Conservation (phyloP, 2,888 invertebrate genomes). For the Biston betularia region DNA sequence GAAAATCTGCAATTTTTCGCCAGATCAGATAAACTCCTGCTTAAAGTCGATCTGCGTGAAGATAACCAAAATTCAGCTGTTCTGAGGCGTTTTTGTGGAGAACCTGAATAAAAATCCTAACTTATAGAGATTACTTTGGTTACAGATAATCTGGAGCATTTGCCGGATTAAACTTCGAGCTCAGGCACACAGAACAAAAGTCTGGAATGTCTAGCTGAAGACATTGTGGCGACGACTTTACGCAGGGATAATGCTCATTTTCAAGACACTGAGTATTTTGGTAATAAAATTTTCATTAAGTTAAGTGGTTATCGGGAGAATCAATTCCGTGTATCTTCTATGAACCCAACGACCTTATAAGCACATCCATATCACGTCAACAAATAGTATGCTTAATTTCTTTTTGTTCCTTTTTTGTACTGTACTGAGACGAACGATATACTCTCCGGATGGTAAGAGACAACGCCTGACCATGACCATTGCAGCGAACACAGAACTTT, state of each 20-base stretch:
- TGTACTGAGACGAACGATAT: no score
- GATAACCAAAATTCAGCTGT: slow-evolving; percentile 23
- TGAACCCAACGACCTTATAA: background rate
- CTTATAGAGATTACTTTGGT: slow-evolving; percentile 31
- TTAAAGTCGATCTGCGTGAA: slow-evolving; percentile 25
- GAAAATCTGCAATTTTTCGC: slow-evolving; percentile 28
- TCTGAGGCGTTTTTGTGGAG: slow-evolving; percentile 13
- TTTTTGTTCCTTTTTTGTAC: no score
- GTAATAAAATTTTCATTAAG: slow-evolving; percentile 14
- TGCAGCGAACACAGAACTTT: no score
- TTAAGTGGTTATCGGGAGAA: slow-evolving; percentile 9
- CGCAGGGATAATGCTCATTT: slow-evolving; percentile 18
- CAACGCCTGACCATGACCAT: no score
- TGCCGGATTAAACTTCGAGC: slow-evolving; percentile 37
- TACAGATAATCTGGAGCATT: slow-evolving; percentile 33
- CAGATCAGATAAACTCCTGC: slow-evolving; percentile 30
- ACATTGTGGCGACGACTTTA: slow-evolving; percentile 26
- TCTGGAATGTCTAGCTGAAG: slow-evolving; percentile 31
- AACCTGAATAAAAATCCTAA: slow-evolving; percentile 29
- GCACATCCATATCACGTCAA: background rate
- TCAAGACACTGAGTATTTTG: slow-evolving; percentile 8
- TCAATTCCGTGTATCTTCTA: background rate
- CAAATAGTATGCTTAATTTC: background rate
- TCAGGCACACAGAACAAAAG: slow-evolving; percentile 35
- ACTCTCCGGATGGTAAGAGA: no score